Evolutionary conservation across 64 coral and sea anemone genomes (phyloP).

Genomic region (Stichodactyla helianthus): DNA sequence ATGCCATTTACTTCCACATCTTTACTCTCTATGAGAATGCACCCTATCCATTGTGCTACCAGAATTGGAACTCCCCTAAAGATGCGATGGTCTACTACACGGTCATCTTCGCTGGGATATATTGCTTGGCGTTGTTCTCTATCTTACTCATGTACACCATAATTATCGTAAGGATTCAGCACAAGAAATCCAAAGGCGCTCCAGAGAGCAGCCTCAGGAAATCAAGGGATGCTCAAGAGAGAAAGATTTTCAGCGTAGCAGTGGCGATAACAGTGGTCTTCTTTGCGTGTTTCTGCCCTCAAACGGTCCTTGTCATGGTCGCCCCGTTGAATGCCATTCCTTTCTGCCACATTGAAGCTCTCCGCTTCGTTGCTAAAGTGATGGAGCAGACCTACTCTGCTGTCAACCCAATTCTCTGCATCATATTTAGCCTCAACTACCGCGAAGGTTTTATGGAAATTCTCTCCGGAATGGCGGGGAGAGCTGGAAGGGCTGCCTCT

Average conservation of each 20-base stretch:
- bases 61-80: slow-evolving; percentile 13
- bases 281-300: slow-evolving; percentile 24
- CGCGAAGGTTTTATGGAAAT: not conserved
- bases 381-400: slow-evolving; percentile 25
- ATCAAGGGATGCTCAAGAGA: slow-evolving; percentile 12
- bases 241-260: slow-evolving; percentile 18
- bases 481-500: not conserved
- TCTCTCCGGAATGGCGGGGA: not conserved
- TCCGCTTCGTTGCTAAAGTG: slow-evolving; percentile 22
- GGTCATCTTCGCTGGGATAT: slow-evolving; percentile 6
- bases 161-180: slow-evolving; percentile 1
- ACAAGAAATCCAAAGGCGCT: not conserved
- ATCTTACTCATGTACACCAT: slow-evolving; percentile 18
- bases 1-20: slow-evolving; percentile 24
- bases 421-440: slow-evolving; percentile 17
- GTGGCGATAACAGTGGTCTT: slow-evolving; percentile 29
- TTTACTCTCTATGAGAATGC: not conserved
- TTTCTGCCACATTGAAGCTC: not conserved
- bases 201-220: not conserved
- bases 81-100: slow-evolving; percentile 7
- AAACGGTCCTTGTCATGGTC: not conserved
- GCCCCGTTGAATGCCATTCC: not conserved
- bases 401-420: slow-evolving; percentile 15
- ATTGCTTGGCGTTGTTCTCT: not conserved
- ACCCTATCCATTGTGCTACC: not conserved